Conservation (phyloP, 2,797 vertebrate genomes). For the Acrossocheilus fasciatus region DNA sequence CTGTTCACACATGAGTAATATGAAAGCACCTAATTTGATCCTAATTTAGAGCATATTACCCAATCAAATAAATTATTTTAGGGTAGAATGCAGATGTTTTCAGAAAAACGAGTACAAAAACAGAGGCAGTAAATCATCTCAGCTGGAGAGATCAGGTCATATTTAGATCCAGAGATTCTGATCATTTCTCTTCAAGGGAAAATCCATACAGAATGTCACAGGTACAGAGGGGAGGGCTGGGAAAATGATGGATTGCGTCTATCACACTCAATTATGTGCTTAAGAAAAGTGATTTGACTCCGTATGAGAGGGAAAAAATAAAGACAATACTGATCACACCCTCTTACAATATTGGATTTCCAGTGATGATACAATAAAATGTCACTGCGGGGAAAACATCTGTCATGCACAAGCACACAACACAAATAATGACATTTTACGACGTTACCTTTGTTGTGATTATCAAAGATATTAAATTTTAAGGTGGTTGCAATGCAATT, state of each 20-base stretch:
- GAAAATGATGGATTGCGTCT: slow-evolving; percentile 76
- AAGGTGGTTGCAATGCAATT: slow-evolving; percentile 10
- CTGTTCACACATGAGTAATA: not conserved
- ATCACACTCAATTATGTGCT: slow-evolving; percentile 78
- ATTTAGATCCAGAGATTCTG: slow-evolving; percentile 74
- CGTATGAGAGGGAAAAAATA: slow-evolving; percentile 65
- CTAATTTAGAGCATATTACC: slow-evolving; percentile 7
- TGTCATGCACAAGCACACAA: slow-evolving; percentile 72
- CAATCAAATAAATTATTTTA: not conserved
- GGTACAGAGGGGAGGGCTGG: slow-evolving; percentile 53
- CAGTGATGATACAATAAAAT: slow-evolving; percentile 78
- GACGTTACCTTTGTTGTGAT: slow-evolving; percentile 61
- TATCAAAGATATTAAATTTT: slow-evolving; percentile 49
- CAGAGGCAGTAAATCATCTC: slow-evolving; percentile 65
- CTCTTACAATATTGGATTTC: slow-evolving; percentile 77
- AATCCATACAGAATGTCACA: slow-evolving; percentile 78
- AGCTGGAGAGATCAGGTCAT: slow-evolving; percentile 70
- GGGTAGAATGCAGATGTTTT: slow-evolving; percentile 18
- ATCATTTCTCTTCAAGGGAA: slow-evolving; percentile 76
- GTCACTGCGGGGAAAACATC: slow-evolving; percentile 75
- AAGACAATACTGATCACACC: slow-evolving; percentile 70
- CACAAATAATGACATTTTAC: slow-evolving; percentile 76
- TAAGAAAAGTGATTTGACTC: slow-evolving; percentile 79
- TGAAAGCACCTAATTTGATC: not conserved
- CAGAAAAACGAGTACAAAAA: slow-evolving; percentile 56